A percentile compares a stretch with the other conserved stretches of the same genome.
Conservation (phyloP, 2,888 invertebrate species). For the Tenthredo mesomela region DNA sequence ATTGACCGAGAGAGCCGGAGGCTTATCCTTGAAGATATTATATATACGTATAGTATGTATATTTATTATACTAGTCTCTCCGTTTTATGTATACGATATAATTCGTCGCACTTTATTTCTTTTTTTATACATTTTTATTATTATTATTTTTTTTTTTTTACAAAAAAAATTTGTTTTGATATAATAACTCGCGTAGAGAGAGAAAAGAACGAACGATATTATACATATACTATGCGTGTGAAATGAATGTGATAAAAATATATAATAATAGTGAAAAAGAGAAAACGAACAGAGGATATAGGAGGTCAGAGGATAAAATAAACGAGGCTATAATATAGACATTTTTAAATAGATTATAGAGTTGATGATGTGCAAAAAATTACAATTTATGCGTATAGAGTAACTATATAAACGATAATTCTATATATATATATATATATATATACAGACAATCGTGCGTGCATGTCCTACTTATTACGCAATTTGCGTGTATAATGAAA, state of each 20-base stretch:
- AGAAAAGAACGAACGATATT: background rate
- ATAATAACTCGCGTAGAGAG: background rate
- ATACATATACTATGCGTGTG: background rate
- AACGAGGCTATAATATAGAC: background rate
- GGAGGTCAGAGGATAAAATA: slow-evolving; percentile 1
- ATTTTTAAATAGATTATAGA: slow-evolving; percentile 9
- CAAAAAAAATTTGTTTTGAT: background rate
- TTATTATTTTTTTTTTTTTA: background rate
- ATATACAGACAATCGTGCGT: background rate
- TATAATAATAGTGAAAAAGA: background rate
- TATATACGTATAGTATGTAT: background rate
- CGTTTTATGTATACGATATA: background rate
- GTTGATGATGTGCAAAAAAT: background rate
- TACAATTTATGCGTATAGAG: background rate
- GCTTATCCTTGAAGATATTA: slow-evolving; percentile 12
- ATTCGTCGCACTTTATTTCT: background rate
- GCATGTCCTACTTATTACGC: slow-evolving; percentile 40
- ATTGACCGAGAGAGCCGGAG: slow-evolving; percentile 17
- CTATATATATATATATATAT: too few relatives aligned
- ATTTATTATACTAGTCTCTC: background rate
- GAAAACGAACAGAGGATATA: background rate
- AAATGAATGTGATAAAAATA: background rate
- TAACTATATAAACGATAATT: background rate
- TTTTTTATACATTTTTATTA: too few relatives aligned
- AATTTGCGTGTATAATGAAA: background rate